Percentiles rank a stretch among this genome's conserved stretches.
phyloP scores from a whole-genome alignment of 2,888 invertebrate species.

The Philopedon plagiatum region DNA sequence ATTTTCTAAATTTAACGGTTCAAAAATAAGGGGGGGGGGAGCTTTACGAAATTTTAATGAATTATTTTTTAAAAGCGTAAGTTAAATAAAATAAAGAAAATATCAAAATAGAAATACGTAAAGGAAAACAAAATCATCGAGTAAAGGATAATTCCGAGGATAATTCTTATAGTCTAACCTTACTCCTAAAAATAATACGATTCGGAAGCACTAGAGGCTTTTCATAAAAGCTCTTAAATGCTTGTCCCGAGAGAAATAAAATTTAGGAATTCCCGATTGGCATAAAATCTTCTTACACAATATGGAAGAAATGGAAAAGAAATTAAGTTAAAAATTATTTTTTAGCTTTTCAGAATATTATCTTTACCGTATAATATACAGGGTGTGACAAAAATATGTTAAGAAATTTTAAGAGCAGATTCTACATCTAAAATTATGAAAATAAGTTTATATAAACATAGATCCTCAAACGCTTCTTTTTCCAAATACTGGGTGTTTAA shows the following conservation, averaged over 20 bases:
- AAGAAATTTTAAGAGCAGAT: too few relatives aligned
- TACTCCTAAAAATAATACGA: neutral
- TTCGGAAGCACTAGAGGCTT: neutral
- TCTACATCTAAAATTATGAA: too few relatives aligned
- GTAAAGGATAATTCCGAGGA: neutral
- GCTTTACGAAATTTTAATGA: too few relatives aligned
- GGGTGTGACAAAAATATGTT: too few relatives aligned
- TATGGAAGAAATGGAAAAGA: neutral
- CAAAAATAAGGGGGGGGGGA: too few relatives aligned
- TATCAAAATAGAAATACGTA: neutral
- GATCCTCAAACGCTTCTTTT: neutral
- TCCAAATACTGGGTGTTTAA: too few relatives aligned
- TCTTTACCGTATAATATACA: too few relatives aligned
- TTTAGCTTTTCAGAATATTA: too few relatives aligned
- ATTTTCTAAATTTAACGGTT: too few relatives aligned
- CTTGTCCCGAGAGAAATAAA: slow-evolving; percentile 1
- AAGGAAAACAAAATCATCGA: neutral
- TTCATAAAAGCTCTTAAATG: slow-evolving; percentile 7
- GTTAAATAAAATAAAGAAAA: neutral
- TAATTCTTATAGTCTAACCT: neutral
- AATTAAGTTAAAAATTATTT: too few relatives aligned
- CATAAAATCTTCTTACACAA: neutral
- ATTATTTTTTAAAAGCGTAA: too few relatives aligned
- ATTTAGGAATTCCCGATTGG: neutral
- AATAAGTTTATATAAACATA: too few relatives aligned